Evolutionary conservation across 2,888 invertebrate species (phyloP), one percentile per base, ranked within the genome.

Genomic region (Amblyteles armatorius): DNA sequence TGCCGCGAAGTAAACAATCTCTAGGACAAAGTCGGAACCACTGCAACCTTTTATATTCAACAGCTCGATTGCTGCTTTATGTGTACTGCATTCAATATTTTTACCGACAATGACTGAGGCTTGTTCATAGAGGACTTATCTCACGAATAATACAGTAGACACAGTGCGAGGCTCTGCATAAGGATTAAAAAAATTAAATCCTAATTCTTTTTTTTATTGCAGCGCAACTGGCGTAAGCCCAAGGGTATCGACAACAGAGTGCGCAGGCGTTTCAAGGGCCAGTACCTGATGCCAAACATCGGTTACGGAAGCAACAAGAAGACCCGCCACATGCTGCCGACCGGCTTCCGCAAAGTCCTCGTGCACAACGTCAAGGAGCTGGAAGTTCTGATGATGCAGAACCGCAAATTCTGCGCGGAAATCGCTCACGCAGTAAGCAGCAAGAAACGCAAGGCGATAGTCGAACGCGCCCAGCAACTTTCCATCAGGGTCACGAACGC

Each of bases 181-280:
- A 6, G n/a, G n/a, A 7, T 29, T n/a, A n/a, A 69, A 29, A 69
- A 52, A 44, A 16, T 86, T 16, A 4, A 80, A 55, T n/a, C 71
- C 26, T 26, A 4, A 81, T 63, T n/a, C 67, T 16, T 77, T 71
- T 76, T 87, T 81, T 33, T 19, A 65, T 88, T 94, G 22, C 91
- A 98, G 98, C 96, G 97, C 90, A 99, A 98, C 96, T 99, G 99
- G 99, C 97, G 99, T 94, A 99, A 99, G 95, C 99, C 99, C 26
- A 99, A 99, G 95, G 99, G 99, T 98, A 99, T 99, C 95, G 99
- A 99, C 95, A 99, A 99, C 97, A 97, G 99, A 95, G 99, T 99
- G 71, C 97, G 99, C 90, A 97, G 99, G 94, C 97, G 99, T 91
- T 99, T 99, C 96, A 99, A 99, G 97, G 99, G 99, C 44, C 99